Base-by-base conservation (phyloP, 2,797 vertebrate species). In the Falco naumanni region DNA sequence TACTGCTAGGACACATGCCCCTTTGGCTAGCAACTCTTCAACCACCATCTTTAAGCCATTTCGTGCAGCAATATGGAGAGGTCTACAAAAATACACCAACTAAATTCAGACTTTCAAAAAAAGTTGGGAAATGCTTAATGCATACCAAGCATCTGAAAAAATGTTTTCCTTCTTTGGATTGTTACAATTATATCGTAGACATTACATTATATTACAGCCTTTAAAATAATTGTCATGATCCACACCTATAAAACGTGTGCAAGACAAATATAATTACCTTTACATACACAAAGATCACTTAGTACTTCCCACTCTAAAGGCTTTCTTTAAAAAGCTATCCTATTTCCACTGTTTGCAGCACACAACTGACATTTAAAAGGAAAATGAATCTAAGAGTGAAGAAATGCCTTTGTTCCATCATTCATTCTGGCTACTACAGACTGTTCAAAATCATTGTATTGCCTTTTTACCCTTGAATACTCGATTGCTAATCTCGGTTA, bases 31-130 rank as follows among this genome's bases (percentile, higher is more conserved):
- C 96, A 99, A 95, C 96, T 99, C 98, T 98, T 99, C 98, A 71
- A 99, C 99, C 6, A 99, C 99, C 96, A 98, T 97, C 98, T 99
- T 99, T 92, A 99, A 98, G 77, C 99, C 99, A 3, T 99, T 99
- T n/a, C 98, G 98, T 26, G 99, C 99, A 71, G 99, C 99, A 94
- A 99, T 97, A 85, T 99, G 99, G 80, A 99, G 99, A 78, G 99
- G 99, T 79, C 99, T 99, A 93, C 54, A 96, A 95, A 90, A 95
- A 43, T 81, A 21, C 50, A 75, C 45, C 16, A 80, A 18, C 11
- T 37, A 88, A 17, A 95, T 74, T 89, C 51, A 92, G 60, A 51
- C 68, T 68, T 79, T 39, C 60, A n/a, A 84, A 86, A 48, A 31
- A 39, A 84, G 2, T 24, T 6, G 76, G 31, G n/a, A 66, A 76